Evolutionary conservation across 2,888 invertebrate species (phyloP).

Genomic region (Marronus borbonicus): DNA sequence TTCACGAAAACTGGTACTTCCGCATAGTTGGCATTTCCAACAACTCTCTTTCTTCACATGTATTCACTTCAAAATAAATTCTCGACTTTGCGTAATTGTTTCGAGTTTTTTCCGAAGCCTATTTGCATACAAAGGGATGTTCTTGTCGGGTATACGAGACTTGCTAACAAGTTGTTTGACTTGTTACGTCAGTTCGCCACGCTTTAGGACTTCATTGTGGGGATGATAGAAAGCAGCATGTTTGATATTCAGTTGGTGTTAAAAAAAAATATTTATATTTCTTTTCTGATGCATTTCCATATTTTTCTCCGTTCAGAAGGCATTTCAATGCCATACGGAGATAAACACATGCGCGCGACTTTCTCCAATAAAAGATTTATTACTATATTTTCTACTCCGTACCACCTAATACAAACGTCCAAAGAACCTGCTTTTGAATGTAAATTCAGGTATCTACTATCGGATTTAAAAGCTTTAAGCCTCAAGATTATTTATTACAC

Average conservation of each 20-base stretch:
- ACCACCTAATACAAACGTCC: too few species aligned
- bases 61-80: slow-evolving; percentile 34
- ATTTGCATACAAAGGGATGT: slow-evolving; percentile 47
- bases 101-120: slow-evolving; percentile 30
- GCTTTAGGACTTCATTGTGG: slow-evolving; percentile 9
- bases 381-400: too few species aligned
- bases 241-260: too few species aligned
- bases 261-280: too few species aligned
- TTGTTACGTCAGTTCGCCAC: slow-evolving; percentile 24
- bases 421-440: background rate
- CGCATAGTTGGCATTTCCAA: slow-evolving; percentile 16
- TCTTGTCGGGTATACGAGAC: slow-evolving; percentile 19
- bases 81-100: slow-evolving; percentile 34
- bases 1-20: slow-evolving; percentile 19
- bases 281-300: too few species aligned
- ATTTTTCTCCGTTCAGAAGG: too few species aligned
- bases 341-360: too few species aligned
- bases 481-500: too few species aligned
- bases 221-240: background rate
- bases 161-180: slow-evolving; percentile 44
- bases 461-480: background rate
- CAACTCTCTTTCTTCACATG: background rate
- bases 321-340: too few species aligned
- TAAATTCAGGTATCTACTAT: background rate
- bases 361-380: too few species aligned